Evolutionary conservation across 53 echinoderm and acorn worm genomes (phyloP).

Genomic region (Crossaster papposus): DNA sequence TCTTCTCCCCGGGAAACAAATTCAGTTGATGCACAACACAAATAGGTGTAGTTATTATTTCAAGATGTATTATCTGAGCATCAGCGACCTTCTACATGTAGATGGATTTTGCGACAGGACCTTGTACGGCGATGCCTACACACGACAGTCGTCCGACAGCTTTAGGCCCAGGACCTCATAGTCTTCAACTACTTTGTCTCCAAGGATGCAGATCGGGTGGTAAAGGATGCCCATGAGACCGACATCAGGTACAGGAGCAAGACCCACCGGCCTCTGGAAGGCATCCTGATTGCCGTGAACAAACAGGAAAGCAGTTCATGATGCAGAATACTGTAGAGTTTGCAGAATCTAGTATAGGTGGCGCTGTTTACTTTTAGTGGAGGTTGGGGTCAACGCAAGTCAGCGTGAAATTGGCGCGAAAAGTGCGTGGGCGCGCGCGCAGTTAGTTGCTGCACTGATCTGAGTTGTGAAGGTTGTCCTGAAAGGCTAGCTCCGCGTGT

Average conservation of each 20-base stretch:
- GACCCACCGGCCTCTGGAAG: slow-evolving; percentile 53
- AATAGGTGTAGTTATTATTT: background rate
- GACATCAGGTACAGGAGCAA: slow-evolving; percentile 39
- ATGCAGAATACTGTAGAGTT: too few species aligned
- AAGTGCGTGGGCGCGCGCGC: too few species aligned
- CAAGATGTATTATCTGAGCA: slow-evolving; percentile 29
- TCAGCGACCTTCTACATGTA: slow-evolving; percentile 20
- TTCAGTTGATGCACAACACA: too few species aligned
- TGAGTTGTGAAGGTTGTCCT: too few species aligned
- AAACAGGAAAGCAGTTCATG: background rate
- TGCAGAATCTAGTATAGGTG: too few species aligned
- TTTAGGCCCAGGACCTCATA: slow-evolving; percentile 22
- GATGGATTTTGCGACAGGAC: slow-evolving; percentile 14
- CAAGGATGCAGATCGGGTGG: slow-evolving; percentile 38
- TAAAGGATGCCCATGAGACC: slow-evolving; percentile 30
- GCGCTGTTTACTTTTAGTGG: too few species aligned
- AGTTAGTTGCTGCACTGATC: too few species aligned
- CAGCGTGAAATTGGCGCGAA: too few species aligned
- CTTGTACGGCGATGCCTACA: slow-evolving; percentile 30
- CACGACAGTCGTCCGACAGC: slow-evolving; percentile 24
- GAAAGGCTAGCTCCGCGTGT: too few species aligned
- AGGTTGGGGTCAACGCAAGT: too few species aligned
- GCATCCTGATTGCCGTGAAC: slow-evolving; percentile 35
- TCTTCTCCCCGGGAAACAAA: too few species aligned
- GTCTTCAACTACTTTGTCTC: slow-evolving; percentile 48